Base-by-base conservation (phyloP, 2,888 invertebrate genomes). In the Apamea crenata region DNA sequence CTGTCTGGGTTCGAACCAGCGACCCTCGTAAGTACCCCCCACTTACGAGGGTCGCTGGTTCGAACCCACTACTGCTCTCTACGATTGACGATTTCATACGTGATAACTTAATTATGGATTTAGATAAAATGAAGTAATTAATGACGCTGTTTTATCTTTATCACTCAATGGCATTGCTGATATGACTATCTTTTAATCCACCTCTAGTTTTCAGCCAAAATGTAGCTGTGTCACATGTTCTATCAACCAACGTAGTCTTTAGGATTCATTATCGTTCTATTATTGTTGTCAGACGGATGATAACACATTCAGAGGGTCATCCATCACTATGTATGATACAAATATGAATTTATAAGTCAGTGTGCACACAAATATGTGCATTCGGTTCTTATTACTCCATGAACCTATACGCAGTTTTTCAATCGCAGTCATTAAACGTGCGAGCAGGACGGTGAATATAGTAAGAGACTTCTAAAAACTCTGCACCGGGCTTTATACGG, bases 71-170 rank as follows among this genome's bases (percentile, higher is more conserved):
- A 14, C 14, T 47, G 47, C 47, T 47, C 47, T 47, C 47, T 47
- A 47, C 47, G 47, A 47, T 12, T 47, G 44, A 47, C 44, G 14
- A 47, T 32, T 21, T 21, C 2, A 18, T 53, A 69, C n/a, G 78
- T n/a, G 21, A 47, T 79, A 69, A 70, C 2, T 36, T 25, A 65
- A 59, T 61, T 50, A 78, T 53, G 8, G 16, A 76, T 71, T 61
- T 36, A 29, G 61, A 80, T 81, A 44, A 53, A 73, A 61, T 36
- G 1, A 53, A 4, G 5, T 81, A 63, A 74, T 81, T 63, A 81
- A 56, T 16, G 61, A 12, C 44, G 16, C 14, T 29, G 0, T 73
- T 29, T 71, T 40, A 71, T 74, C 67, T 29, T 71, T 40, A 71
- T 74, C 67, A 36, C 21, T 59, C 36, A 47, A 63, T 65, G n/a